Conservation (phyloP, 2,797 vertebrate genomes). For the Cottoperca gobio region DNA sequence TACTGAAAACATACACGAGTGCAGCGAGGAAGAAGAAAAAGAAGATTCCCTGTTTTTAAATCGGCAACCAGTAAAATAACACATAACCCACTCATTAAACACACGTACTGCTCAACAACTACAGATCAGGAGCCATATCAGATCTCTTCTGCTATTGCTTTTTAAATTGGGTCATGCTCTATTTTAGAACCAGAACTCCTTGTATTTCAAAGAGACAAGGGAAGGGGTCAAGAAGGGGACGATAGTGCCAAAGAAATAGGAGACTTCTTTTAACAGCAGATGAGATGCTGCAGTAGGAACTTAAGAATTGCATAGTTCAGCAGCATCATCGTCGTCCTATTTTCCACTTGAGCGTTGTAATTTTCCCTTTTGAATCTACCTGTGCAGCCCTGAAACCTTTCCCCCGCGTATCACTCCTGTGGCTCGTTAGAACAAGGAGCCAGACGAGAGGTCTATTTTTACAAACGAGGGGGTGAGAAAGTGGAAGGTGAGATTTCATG, state of each 20-base stretch:
- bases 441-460: conserved; percentile 70
- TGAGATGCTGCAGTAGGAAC: conserved; percentile 35
- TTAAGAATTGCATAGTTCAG: conserved; percentile 77
- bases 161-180: conserved; percentile 59
- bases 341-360: conserved; percentile 26
- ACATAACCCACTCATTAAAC: conserved; percentile 33
- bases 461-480: conserved; percentile 60
- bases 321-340: conserved; percentile 37
- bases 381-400: conserved; percentile 41
- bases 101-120: conserved; percentile 44
- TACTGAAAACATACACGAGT: conserved; percentile 37
- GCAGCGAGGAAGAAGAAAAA: conserved; percentile 19
- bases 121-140: conserved; percentile 43
- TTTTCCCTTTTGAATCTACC: conserved; percentile 22
- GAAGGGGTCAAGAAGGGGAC: conserved; percentile 38
- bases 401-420: conserved; percentile 18
- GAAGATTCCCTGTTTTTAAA: conserved; percentile 26
- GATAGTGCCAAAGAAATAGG: conserved; percentile 48
- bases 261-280: conserved; percentile 22
- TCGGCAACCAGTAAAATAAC: conserved; percentile 31
- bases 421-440: conserved; percentile 55
- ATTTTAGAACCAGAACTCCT: conserved; percentile 59
- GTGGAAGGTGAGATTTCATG: conserved; percentile 53
- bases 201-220: conserved; percentile 42
- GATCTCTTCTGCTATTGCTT: conserved; percentile 69